A percentile compares a stretch with the other conserved stretches of the same genome.
Conservation (phyloP, 2,797 vertebrate species). For the Scleropages formosus region DNA sequence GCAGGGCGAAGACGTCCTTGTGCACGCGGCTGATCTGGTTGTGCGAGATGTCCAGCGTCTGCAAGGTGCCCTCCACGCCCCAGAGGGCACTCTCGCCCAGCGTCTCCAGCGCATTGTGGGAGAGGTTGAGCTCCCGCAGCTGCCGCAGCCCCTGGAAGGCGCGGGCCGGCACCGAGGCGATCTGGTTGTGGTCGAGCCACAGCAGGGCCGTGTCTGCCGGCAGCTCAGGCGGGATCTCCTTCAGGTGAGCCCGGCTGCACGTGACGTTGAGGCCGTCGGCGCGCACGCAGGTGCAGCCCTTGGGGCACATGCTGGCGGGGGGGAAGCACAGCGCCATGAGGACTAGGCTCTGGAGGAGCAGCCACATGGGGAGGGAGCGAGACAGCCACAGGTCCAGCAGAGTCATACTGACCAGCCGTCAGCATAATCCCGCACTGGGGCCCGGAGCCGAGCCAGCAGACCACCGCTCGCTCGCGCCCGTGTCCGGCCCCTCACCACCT, state of each 20-base stretch:
- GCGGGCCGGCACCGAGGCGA: constrained; percentile 88
- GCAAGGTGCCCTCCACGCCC: constrained; percentile 87
- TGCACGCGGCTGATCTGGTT: constrained; percentile 95
- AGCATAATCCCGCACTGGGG: constrained; percentile 82
- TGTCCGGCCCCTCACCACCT: constrained; percentile 53
- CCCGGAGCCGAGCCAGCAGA: constrained; percentile 61
- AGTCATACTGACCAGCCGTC: constrained; percentile 89
- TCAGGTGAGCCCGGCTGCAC: constrained; percentile 93
- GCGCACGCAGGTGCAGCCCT: constrained; percentile 89
- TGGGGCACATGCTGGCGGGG: constrained; percentile 97
- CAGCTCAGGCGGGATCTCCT: constrained; percentile 91
- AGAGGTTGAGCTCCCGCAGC: constrained; percentile 90
- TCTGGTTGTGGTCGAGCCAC: constrained; percentile 94
- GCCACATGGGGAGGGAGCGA: constrained; percentile 96
- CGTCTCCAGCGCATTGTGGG: constrained; percentile 91
- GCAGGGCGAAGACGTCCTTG: constrained; percentile 89
- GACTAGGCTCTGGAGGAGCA: constrained; percentile 96
- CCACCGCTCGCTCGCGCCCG: constrained; percentile 57
- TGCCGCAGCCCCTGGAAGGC: constrained; percentile 90
- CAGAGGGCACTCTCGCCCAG: constrained; percentile 91
- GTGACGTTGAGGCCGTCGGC: constrained; percentile 86
- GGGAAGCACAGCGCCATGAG: constrained; percentile 98
- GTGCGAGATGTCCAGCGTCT: constrained; percentile 93
- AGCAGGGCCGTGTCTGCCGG: constrained; percentile 87
- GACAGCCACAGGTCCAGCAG: constrained; percentile 96